A percentile compares a stretch with the other conserved stretches of the same genome.
Conservation (phyloP, 2,797 vertebrate species). For the Botia almorhae region DNA sequence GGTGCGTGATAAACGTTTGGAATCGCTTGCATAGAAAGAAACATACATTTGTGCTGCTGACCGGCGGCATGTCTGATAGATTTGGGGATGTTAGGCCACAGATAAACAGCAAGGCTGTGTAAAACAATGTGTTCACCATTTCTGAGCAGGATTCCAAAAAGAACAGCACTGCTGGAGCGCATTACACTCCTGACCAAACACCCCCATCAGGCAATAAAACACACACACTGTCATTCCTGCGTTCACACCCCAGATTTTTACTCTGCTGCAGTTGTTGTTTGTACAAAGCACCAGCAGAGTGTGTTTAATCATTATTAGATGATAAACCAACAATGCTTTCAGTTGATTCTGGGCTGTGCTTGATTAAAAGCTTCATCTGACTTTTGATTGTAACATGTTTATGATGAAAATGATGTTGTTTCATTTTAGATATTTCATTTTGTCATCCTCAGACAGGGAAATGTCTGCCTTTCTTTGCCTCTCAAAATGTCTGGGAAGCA, state of each 20-base stretch:
- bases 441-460: conserved; percentile 45
- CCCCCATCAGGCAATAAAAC: conserved; percentile 13
- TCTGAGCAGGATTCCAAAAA: conserved; percentile 66
- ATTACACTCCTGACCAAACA: conserved; percentile 8
- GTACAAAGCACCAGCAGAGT: neutral
- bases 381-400: neutral
- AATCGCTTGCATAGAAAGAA: conserved; percentile 48
- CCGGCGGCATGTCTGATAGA: conserved; percentile 79
- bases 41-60: conserved; percentile 61
- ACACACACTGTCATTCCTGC: neutral
- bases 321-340: neutral
- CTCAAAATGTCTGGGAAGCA: conserved; percentile 68
- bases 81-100: conserved; percentile 67
- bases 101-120: conserved; percentile 76
- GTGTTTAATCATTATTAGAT: neutral
- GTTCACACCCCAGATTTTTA: neutral
- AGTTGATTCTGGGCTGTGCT: neutral
- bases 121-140: conserved; percentile 72
- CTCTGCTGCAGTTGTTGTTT: neutral
- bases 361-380: neutral
- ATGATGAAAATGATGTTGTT: neutral
- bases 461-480: conserved; percentile 63
- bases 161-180: conserved; percentile 35
- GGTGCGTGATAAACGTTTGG: neutral
- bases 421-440: neutral